Base-by-base conservation (phyloP, 2,888 invertebrate genomes). In the Conomelus anceps region DNA sequence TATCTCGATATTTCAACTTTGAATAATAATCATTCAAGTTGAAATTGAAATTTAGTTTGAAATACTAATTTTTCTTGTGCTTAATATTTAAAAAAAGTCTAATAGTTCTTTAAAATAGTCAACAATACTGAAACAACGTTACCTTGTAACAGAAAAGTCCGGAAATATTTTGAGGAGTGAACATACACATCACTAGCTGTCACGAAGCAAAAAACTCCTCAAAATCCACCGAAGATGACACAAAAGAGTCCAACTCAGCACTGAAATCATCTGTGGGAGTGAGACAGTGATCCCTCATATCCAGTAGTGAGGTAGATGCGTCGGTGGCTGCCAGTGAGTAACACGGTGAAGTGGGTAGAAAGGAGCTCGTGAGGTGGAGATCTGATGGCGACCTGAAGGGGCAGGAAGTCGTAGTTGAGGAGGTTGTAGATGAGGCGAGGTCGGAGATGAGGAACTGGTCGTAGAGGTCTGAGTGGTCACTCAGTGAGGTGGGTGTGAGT, bases 401-500 rank as follows among this genome's bases (percentile, higher is more conserved):
- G 22, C 41, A 88, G 1, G 88, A 22, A 7, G 22, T 84, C 17
- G 85, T 26, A 22, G 34, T 89, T 23, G 26, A 85, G 13, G 88
- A 29, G 0, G 63, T n/a, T 20, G 88, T 22, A 20, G 87, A 13
- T 26, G 23, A 41, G 11, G 22, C n/a, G 84, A 23, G 23, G 23
- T 87, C 88, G 26, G 90, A 88, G 22, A 34, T 84, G 84, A 90
- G 85, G 24, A 89, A 89, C 34, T 90, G 90, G 84, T 90, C 90
- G 88, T 89, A 90, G 20, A 90, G 88, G 22, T 90, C 90, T 20
- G 90, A 90, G 34, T 90, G 89, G 23, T 90, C 90, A 23, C 90
- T 90, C n/a, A 88, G 24, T 0, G 90, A 90, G 22, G 85, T 89
- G 0, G 91, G 91, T 4, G 91, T 91, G 3, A 91, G 89, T 7